phyloP scores from a whole-genome alignment of 2,113 vertebrate genomes.

The Pseudorasbora parva region DNA sequence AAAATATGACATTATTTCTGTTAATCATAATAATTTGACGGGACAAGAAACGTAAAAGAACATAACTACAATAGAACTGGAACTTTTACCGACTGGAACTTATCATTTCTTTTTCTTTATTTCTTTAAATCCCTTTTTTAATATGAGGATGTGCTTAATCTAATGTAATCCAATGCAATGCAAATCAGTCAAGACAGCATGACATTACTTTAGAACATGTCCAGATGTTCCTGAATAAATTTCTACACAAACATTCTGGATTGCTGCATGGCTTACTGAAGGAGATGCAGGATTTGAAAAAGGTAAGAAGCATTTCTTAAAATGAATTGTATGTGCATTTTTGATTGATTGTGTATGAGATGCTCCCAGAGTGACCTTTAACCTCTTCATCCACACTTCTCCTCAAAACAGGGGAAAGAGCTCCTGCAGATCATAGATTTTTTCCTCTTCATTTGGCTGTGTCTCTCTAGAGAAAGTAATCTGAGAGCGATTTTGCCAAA shows the following conservation, averaged over 20 bases:
- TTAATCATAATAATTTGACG: no score
- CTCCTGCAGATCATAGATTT: slow-evolving; percentile 37
- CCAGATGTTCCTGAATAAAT: neutral
- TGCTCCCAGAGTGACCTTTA: neutral
- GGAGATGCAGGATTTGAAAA: neutral
- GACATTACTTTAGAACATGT: neutral
- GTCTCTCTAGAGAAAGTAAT: slow-evolving; percentile 30
- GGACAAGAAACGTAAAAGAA: no score
- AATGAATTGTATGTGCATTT: neutral
- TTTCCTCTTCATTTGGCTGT: neutral
- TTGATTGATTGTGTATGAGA: neutral
- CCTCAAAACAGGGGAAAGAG: neutral
- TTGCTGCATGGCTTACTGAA: neutral
- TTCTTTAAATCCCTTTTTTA: no score
- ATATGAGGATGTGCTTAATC: neutral
- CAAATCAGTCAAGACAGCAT: neutral
- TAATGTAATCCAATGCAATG: neutral
- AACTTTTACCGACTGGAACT: no score
- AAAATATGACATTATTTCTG: no score
- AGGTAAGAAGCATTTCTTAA: neutral
- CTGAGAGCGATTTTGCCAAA: slow-evolving; percentile 24
- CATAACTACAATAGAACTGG: no score
- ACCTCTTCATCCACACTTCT: neutral
- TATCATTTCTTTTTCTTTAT: no score
- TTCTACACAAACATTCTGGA: neutral